Conservation (phyloP, 1,140 invertebrate species). For the Drosophila nikananu region DNA sequence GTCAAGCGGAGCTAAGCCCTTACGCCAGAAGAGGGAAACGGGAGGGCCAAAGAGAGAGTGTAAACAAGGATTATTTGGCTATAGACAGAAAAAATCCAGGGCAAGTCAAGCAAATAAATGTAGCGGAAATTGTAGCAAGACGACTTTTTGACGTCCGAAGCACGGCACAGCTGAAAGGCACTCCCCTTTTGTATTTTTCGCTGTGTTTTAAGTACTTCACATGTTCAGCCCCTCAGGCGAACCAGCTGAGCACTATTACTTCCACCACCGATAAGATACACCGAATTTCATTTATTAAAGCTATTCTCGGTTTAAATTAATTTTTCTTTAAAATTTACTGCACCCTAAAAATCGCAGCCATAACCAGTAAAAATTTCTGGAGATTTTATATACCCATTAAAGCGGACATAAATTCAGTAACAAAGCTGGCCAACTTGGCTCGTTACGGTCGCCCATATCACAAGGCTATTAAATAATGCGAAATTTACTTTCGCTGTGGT, state of each 20-base stretch:
- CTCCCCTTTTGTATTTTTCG: neutral
- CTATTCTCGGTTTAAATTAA: constrained; percentile 10
- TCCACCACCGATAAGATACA: neutral
- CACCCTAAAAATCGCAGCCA: constrained; percentile 35
- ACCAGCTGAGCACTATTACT: neutral
- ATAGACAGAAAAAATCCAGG: neutral
- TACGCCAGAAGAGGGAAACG: constrained; percentile 4
- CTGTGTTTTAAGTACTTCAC: constrained; percentile 6
- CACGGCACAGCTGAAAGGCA: constrained; percentile 6
- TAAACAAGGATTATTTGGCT: constrained; percentile 11
- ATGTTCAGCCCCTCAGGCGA: neutral
- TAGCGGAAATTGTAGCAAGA: constrained; percentile 20
- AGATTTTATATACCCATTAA: constrained; percentile 48
- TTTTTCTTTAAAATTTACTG: constrained; percentile 51
- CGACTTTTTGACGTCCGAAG: neutral
- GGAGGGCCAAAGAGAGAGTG: neutral
- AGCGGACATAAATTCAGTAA: constrained; percentile 58
- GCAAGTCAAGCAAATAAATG: constrained; percentile 26
- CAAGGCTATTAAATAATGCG: constrained; percentile 46
- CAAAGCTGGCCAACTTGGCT: constrained; percentile 42
- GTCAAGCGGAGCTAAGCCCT: constrained; percentile 32
- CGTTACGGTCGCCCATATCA: constrained; percentile 38
- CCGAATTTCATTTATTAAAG: neutral
- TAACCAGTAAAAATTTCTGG: constrained; percentile 12
- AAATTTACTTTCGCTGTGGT: constrained; percentile 32